Conservation (phyloP, 2,113 vertebrate species). For the Ctenomys sociabilis region DNA sequence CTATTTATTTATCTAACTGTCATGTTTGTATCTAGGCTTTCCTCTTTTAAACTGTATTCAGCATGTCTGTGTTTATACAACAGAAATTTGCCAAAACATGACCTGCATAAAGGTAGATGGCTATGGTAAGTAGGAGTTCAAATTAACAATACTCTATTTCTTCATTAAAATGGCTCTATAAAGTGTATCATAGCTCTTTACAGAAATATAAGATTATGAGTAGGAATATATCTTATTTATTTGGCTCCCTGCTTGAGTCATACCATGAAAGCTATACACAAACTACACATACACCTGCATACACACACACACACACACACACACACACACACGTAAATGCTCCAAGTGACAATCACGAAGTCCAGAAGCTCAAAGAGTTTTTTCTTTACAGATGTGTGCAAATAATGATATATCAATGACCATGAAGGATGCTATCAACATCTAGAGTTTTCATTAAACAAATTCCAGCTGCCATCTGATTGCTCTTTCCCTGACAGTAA, state of each 20-base stretch:
- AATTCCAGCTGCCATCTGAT: slow-evolving; percentile 65
- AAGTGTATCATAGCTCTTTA: slow-evolving; percentile 44
- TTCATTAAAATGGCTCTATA: slow-evolving; percentile 33
- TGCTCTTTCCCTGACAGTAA: slow-evolving; percentile 69
- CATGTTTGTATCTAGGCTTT: neutral
- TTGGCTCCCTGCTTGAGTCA: slow-evolving; percentile 45
- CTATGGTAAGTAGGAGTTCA: slow-evolving; percentile 26
- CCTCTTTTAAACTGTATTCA: neutral
- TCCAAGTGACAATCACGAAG: slow-evolving; percentile 36
- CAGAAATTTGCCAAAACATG: neutral
- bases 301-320: neutral
- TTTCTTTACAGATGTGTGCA: slow-evolving; percentile 58
- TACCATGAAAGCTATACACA: neutral
- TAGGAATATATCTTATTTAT: slow-evolving; percentile 19
- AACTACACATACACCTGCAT: neutral
- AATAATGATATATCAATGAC: slow-evolving; percentile 63
- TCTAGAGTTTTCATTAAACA: slow-evolving; percentile 79
- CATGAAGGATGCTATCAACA: slow-evolving; percentile 61
- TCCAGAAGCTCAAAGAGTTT: neutral
- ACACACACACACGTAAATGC: neutral
- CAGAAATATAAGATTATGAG: neutral
- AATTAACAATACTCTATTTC: neutral
- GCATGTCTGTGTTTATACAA: neutral
- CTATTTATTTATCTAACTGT: neutral
- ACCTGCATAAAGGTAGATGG: neutral